Evolutionary conservation across 2,113 vertebrate species (phyloP).

Genomic region (Pholis gunnellus): DNA sequence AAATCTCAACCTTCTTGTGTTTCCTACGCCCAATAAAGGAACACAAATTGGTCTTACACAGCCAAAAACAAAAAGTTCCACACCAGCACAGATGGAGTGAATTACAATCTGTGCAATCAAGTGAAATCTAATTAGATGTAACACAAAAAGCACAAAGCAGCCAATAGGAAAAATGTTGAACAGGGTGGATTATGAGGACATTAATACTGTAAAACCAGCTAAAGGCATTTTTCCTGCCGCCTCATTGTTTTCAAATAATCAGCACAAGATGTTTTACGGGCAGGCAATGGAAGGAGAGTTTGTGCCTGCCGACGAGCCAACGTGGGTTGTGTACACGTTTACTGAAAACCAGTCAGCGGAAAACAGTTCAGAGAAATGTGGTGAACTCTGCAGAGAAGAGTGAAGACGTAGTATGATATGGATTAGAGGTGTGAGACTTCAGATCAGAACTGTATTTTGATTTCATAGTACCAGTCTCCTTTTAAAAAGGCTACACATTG

Average conservation of each 20-base stretch:
- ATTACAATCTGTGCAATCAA: conserved; percentile 65
- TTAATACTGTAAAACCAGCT: conserved; percentile 55
- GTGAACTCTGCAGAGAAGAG: neutral
- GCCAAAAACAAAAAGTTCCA: conserved; percentile 44
- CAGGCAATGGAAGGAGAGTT: conserved; percentile 17
- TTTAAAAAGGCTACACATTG: neutral
- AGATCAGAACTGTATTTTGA: neutral
- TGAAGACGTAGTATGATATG: neutral
- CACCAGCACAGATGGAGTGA: conserved; percentile 68
- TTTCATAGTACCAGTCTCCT: neutral
- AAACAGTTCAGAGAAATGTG: neutral
- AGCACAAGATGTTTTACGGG: conserved; percentile 50
- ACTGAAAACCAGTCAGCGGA: neutral
- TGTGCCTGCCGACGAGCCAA: neutral
- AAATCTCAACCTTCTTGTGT: conserved; percentile 34
- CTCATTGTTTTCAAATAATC: conserved; percentile 58
- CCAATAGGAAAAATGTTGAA: conserved; percentile 48
- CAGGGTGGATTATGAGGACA: conserved; percentile 52
- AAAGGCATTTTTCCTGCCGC: conserved; percentile 21
- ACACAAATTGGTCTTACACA: conserved; percentile 41
- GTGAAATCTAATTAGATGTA: conserved; percentile 67
- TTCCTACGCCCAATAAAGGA: conserved; percentile 41
- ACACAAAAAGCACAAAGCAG: conserved; percentile 56
- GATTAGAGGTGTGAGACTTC: neutral
- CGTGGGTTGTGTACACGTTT: neutral